Evolutionary conservation across 1,140 invertebrate species (phyloP).

Genomic region (Sarcophaga bullata): DNA sequence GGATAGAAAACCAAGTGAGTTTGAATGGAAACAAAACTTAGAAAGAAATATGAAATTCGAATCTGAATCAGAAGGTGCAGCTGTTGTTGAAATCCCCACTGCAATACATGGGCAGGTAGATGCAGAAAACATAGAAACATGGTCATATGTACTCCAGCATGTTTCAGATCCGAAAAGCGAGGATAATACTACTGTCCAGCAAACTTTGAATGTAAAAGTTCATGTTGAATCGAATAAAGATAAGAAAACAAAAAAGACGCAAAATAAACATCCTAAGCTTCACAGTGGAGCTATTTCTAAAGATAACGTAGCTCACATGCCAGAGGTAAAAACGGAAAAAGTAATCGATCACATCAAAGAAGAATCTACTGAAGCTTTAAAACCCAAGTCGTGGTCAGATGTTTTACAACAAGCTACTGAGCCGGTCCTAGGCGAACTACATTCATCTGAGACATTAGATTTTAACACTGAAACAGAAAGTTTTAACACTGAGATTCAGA

Average conservation of each 20-base stretch:
- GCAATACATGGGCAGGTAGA: no score
- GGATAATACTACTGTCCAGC: background rate
- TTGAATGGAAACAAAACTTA: no score
- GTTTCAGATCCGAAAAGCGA: background rate
- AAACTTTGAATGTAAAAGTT: no score
- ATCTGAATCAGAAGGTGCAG: no score
- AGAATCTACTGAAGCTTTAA: background rate
- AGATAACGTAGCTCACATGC: background rate
- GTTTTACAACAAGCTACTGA: background rate
- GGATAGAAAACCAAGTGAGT: no score
- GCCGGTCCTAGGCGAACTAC: background rate
- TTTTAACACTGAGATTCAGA: background rate
- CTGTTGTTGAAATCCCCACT: no score
- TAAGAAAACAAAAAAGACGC: background rate
- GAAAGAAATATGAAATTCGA: no score
- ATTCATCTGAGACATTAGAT: background rate
- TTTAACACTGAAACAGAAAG: background rate
- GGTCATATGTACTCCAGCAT: constrained; percentile 26
- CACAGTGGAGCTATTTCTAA: background rate
- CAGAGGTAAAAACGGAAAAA: no score
- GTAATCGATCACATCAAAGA: background rate
- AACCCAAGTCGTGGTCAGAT: background rate
- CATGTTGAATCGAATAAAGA: background rate
- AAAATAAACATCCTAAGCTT: background rate
- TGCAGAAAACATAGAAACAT: background rate